Evolutionary conservation across 2,888 invertebrate species (phyloP).

Genomic region (Bombylius major): DNA sequence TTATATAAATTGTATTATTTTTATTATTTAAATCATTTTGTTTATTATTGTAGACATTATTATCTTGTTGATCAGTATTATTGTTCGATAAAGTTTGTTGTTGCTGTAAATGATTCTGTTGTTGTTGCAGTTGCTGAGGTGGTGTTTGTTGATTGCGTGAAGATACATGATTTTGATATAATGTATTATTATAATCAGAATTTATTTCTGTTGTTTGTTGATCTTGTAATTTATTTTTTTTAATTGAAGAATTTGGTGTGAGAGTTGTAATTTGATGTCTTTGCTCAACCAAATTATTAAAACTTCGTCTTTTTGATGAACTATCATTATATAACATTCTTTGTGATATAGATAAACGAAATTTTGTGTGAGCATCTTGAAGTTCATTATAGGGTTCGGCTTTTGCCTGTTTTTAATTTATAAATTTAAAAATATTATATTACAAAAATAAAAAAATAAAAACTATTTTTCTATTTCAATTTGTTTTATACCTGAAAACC

Average conservation of each 20-base stretch:
- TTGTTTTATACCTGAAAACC: slow-evolving; percentile 45
- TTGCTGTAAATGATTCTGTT: not conserved
- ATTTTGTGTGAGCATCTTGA: slow-evolving; percentile 61
- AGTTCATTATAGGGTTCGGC: slow-evolving; percentile 72
- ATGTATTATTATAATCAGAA: not conserved
- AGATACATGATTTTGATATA: not conserved
- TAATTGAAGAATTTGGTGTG: slow-evolving; percentile 19
- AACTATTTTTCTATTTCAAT: not conserved
- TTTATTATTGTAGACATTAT: not conserved
- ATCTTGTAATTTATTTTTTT: not conserved
- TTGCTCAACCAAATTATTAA: slow-evolving; percentile 49
- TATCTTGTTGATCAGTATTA: not conserved
- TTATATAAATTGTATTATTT: slow-evolving; percentile 13
- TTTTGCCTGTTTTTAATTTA: slow-evolving; percentile 51
- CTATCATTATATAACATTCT: slow-evolving; percentile 52
- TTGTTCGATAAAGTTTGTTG: not conserved
- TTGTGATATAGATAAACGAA: slow-evolving; percentile 57
- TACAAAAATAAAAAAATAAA: not conserved
- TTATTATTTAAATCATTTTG: slow-evolving; percentile 10
- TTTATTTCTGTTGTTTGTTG: not conserved
- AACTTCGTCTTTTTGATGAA: slow-evolving; percentile 43
- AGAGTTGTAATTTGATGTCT: slow-evolving; percentile 60
- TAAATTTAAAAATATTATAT: not conserved
- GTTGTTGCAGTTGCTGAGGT: not conserved
- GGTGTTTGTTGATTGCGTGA: not conserved